phyloP scores from a whole-genome alignment of 2,888 invertebrate species.

The Tortricodes alternella region DNA sequence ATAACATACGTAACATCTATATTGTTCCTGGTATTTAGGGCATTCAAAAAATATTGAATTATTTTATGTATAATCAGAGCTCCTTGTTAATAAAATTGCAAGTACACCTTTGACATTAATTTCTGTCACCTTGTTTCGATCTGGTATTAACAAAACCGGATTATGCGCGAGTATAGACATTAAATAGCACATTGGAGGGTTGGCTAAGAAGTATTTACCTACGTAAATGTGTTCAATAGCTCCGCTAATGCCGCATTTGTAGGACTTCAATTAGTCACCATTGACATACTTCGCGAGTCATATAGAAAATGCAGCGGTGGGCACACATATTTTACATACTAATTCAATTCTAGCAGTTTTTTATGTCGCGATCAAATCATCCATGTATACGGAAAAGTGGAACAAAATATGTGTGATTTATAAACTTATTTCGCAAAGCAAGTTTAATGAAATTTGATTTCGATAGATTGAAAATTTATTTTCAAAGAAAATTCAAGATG shows the following conservation, averaged over 20 bases:
- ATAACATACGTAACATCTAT: no score
- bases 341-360: neutral
- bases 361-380: neutral
- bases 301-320: conserved; percentile 41
- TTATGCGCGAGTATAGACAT: conserved; percentile 10
- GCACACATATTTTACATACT: conserved; percentile 11
- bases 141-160: conserved; percentile 20
- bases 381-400: neutral
- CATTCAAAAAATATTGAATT: neutral
- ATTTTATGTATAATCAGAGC: neutral
- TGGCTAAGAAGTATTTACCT: conserved; percentile 32
- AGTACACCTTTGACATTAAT: conserved; percentile 29
- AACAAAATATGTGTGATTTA: neutral
- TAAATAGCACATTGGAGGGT: conserved; percentile 12
- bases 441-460: conserved; percentile 54
- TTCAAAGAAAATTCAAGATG: conserved; percentile 77
- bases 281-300: conserved; percentile 63
- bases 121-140: conserved; percentile 10
- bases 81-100: neutral
- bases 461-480: conserved; percentile 44
- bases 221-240: conserved; percentile 47
- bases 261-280: conserved; percentile 71
- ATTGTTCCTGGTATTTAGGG: no score
- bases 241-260: conserved; percentile 60
- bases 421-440: neutral